A percentile compares a stretch with the other conserved stretches of the same genome.
Conservation (phyloP, 1,140 invertebrate species). For the Papilio helenus region DNA sequence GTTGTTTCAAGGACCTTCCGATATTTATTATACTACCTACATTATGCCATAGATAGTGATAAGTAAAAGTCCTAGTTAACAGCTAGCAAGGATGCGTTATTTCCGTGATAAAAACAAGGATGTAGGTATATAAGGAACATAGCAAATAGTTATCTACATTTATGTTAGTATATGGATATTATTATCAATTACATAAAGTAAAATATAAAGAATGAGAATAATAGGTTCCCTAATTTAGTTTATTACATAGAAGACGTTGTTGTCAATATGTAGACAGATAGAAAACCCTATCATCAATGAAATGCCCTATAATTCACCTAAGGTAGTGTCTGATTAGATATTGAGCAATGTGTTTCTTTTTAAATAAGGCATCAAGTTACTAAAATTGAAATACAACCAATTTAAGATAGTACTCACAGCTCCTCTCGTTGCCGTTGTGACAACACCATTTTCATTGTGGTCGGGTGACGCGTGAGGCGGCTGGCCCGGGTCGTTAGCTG, state of each 20-base stretch:
- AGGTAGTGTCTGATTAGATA: too few species aligned
- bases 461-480: conserved; percentile 68
- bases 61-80: conserved; percentile 18
- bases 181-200: too few species aligned
- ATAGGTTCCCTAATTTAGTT: too few species aligned
- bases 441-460: conserved; percentile 98
- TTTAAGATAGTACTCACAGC: conserved; percentile 90
- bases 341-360: too few species aligned
- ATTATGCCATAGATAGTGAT: conserved; percentile 3
- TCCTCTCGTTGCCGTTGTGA: conserved; percentile 99
- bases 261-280: too few species aligned
- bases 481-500: conserved; percentile 71
- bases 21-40: not conserved
- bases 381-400: not conserved
- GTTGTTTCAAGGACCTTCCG: conserved; percentile 12
- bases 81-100: conserved; percentile 15
- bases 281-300: too few species aligned
- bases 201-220: too few species aligned
- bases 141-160: conserved; percentile 19
- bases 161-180: too few species aligned
- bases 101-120: conserved; percentile 24
- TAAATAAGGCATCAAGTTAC: too few species aligned
- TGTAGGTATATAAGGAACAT: not conserved
- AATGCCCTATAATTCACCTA: too few species aligned
- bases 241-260: too few species aligned